Base-by-base conservation (phyloP, 2,797 vertebrate genomes). In the Silurus aristotelis region DNA sequence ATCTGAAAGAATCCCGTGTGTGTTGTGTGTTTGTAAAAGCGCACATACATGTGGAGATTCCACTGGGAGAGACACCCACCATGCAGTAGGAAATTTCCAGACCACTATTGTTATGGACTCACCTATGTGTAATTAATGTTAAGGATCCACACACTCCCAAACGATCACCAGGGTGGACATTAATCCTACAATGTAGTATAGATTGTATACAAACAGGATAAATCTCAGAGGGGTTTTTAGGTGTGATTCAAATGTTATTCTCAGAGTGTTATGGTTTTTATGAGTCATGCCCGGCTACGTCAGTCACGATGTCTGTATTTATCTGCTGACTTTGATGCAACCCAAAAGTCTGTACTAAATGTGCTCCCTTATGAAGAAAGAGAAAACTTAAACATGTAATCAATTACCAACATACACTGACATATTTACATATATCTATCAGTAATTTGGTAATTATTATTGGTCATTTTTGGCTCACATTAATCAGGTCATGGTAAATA, bases 1-100 rank as follows among this genome's bases (percentile, higher is more conserved):
- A 70, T 70, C 20, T 15, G 31, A 17, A 43, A 70, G 67, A 70
- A 70, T 70, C 31, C 31, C 20, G 7, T 60, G 58, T 60, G 58
- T 6, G 58, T 20, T 55, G 75, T 8, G 70, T 63, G 22, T 72
- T 63, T 55, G 78, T 56, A 78, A 17, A 25, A 6, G 55, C 48
- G 73, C 5, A 73, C 14, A 27, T 46, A 48, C 31, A 27, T 22
- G 73, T 87, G 38, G 63, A 48, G 58, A 76, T 85, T 84, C 77
- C 80, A 46, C 43, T 58, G n/a, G 66, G 85, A 73, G 66, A 48
- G 66, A 84, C 78, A 87, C 82, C 82, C 85, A 80, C 22, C 68
- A 80, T 87, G 78, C 86, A 84, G 84, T 68, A 58, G 88, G 90
- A 91, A 87, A 89, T 91, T 91, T 91, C 85, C 87, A 91, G 87